Percentiles rank a stretch among this genome's conserved stretches.
phyloP scores from a whole-genome alignment of 2,113 vertebrate species.

The Vulpes lagopus region DNA sequence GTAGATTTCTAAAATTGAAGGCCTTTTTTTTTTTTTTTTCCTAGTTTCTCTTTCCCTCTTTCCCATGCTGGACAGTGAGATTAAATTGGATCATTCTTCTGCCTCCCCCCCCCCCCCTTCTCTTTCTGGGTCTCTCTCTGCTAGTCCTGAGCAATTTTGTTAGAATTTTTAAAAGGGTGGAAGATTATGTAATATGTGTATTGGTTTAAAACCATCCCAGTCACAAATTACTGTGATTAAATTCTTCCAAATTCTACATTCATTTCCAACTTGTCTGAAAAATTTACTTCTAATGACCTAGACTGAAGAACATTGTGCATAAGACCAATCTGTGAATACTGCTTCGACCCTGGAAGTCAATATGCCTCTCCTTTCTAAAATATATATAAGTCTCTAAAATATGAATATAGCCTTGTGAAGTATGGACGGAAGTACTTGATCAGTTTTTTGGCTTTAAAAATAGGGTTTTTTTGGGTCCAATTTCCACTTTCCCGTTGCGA shows the following conservation, averaged over 20 bases:
- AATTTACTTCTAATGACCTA: neutral
- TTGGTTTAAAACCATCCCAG: neutral
- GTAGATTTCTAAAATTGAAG: neutral
- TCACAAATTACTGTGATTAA: constrained; percentile 23
- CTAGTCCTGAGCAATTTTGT: constrained; percentile 7
- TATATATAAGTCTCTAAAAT: constrained; percentile 67
- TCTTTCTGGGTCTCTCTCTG: neutral
- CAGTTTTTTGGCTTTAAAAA: constrained; percentile 85
- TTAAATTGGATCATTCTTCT: constrained; percentile 8
- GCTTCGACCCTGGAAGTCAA: constrained; percentile 58
- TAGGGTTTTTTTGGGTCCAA: constrained; percentile 77
- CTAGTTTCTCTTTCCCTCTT: neutral
- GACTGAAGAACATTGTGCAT: constrained; percentile 34
- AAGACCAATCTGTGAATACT: constrained; percentile 54
- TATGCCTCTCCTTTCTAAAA: constrained; percentile 54
- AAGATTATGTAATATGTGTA: neutral
- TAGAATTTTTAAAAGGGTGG: neutral
- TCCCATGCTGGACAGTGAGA: neutral
- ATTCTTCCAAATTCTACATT: constrained; percentile 7
- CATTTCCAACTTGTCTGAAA: constrained; percentile 39
- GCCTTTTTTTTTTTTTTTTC: neutral
- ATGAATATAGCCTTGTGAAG: constrained; percentile 82
- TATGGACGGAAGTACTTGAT: constrained; percentile 82
- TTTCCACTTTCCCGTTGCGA: constrained; percentile 83
- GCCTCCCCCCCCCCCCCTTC: no score